Evolutionary conservation across 1,140 invertebrate genomes (phyloP), one percentile per base, ranked within the genome.

Genomic region (Eupeodes corollae): DNA sequence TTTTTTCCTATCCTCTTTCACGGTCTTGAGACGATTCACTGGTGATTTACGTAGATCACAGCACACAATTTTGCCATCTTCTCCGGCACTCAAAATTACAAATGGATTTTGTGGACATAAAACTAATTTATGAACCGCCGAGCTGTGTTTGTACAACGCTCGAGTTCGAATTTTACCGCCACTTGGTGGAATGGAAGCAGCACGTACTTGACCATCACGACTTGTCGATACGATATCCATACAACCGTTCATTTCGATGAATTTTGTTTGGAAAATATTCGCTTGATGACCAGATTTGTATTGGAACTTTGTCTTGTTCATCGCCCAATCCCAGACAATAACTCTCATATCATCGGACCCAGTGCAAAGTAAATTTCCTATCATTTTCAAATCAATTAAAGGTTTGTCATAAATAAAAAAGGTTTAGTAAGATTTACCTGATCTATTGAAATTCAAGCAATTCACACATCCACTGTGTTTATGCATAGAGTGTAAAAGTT

Each of bases 401-500:
- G n/a, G n/a, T n/a, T n/a, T n/a, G n/a, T n/a, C n/a, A n/a, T n/a
- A n/a, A n/a, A n/a, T n/a, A n/a, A n/a, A n/a, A n/a, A n/a, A n/a
- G n/a, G n/a, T n/a, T n/a, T n/a, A n/a, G n/a, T n/a, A n/a, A n/a
- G n/a, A n/a, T n/a, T 26, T 26, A 57, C 79, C 79, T 62, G 78
- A 72, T 42, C 78, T 76, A 72, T 92, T 92, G 68, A 96, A 97
- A 71, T 89, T 84, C 34, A 97, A 75, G 39, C 86, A 82, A 75
- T 96, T 96, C 10, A 96, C 91, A 75, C 92, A 95, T 37, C 91
- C 91, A 57, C 73, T 71, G 71, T 96, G 91, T 52, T 79, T 78
- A 31, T 83, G 78, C 57, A 97, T 71, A 62, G 83, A 81, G 53
- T 83, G 79, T 67, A 84, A 78, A 30, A 91, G 71, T 61, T 91